These are phyloP conservation scores for Grammomys surdaster DNA, from an alignment of 2,113 vertebrate genomes.

Conservation along the genomic window DNA sequence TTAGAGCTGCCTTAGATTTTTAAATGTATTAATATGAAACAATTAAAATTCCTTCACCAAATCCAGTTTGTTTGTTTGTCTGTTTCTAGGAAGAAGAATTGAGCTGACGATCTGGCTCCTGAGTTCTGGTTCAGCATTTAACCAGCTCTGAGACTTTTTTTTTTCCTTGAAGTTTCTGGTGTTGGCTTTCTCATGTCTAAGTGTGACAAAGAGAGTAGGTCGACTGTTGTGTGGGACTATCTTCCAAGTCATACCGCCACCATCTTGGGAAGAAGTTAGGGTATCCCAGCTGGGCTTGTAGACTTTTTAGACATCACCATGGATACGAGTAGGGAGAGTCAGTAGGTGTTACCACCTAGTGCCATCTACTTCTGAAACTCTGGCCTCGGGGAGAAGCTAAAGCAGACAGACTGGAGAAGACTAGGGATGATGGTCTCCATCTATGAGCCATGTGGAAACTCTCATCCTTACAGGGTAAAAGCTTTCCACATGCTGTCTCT, in stretches of 20 bases:
- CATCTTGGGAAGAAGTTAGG: neutral
- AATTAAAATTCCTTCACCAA: neutral
- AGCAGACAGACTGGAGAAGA: neutral
- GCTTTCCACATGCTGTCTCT: neutral
- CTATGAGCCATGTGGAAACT: no score
- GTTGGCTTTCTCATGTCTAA: slow-evolving; percentile 46
- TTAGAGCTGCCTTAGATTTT: neutral
- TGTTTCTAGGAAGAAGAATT: slow-evolving; percentile 14
- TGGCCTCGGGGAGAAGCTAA: neutral
- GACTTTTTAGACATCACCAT: neutral
- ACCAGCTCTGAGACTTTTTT: neutral
- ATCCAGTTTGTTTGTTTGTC: neutral
- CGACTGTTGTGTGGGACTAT: neutral
- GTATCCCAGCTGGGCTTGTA: neutral
- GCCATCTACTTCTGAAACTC: no score
- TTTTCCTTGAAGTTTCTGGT: neutral
- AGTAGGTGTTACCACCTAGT: neutral
- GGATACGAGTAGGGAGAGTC: neutral
- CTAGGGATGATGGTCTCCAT: neutral
- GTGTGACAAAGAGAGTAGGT: neutral
- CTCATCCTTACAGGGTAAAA: neutral
- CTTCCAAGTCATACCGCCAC: neutral
- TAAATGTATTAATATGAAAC: neutral
- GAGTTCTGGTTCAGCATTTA: neutral
- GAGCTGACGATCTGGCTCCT: neutral